Base-by-base conservation (phyloP, 2,888 invertebrate genomes). In the Aethes cnicana region DNA sequence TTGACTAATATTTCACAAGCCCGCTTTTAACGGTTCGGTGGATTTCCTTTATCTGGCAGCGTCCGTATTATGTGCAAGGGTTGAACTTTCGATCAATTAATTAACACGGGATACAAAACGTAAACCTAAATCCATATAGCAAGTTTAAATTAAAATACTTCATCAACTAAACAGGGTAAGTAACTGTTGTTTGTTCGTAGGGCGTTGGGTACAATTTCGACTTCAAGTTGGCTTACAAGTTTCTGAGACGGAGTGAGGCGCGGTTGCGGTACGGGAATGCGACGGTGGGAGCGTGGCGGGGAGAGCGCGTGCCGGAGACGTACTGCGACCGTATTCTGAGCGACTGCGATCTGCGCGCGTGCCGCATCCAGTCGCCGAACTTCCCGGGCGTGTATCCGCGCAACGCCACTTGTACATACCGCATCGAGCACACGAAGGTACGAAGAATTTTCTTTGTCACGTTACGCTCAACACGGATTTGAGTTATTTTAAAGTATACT, bases 371-470 rank as follows among this genome's bases (percentile, higher is more conserved):
- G 82, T 96, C 96, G 16, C 97, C 97, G 7, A 97, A 97, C 91
- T 97, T 95, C 81, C 96, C 96, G 7, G 97, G 97, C 44, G 93
- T 96, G 61, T 97, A 97, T 82, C 96, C 96, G 3, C 90, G 96
- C 54, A 96, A 96, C 80, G 94, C 96, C 56, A 95, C 95, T 63
- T 95, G 95, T 81, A 93, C 94, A 75, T 95, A 94, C 88, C 91
- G 93, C 64, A 91, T 94, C 55, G 92, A 92, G 77, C 92, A 92
- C 66, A 91, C 89, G 53, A 90, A 90, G 86, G 90, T 90, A 63
- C 74, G 67, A 43, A 9, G 25, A 33, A 4, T 35, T 23, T 23
- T 17, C 35, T 54, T 42, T 49, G 33, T 39, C 26, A 30, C 12
- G 14, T 26, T 33, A 17, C 6, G 21, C 23, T 21, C 16, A 9